Evolutionary conservation across 2,888 invertebrate species (phyloP).

Genomic region (Steromphala cineraria): DNA sequence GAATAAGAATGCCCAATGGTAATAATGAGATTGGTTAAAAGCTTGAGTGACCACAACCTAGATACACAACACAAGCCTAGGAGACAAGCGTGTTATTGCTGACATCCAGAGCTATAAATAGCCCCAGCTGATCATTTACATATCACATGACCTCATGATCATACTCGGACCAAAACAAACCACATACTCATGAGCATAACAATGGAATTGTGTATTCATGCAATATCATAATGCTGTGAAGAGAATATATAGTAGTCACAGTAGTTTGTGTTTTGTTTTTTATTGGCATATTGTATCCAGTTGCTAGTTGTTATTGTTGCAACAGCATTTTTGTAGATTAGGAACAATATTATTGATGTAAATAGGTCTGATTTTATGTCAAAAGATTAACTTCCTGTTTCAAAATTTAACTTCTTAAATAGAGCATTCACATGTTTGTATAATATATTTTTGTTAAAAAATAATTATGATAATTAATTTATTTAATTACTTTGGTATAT

Average conservation of each 20-base stretch:
- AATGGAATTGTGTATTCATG: no score
- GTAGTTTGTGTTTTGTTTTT: no score
- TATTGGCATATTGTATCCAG: no score
- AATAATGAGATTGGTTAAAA: not conserved
- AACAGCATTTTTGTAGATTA: not conserved
- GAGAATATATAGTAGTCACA: no score
- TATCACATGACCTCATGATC: constrained; percentile 31
- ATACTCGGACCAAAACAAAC: not conserved
- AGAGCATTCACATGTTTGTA: no score
- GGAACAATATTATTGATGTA: no score
- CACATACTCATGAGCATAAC: not conserved
- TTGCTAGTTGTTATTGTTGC: no score
- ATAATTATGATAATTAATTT: no score
- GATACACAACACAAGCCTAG: not conserved
- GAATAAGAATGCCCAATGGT: not conserved
- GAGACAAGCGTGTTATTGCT: constrained; percentile 23
- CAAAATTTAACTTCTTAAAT: not conserved
- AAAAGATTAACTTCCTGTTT: not conserved
- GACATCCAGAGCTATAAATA: constrained; percentile 22
- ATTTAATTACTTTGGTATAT: no score
- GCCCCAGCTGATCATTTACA: constrained; percentile 31
- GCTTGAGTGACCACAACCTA: not conserved
- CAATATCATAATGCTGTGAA: no score
- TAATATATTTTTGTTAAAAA: no score
- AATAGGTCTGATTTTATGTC: not conserved